These are phyloP conservation scores for Napeogenes inachia DNA, from an alignment of 2,888 invertebrate genomes.

Conservation along the genomic window DNA sequence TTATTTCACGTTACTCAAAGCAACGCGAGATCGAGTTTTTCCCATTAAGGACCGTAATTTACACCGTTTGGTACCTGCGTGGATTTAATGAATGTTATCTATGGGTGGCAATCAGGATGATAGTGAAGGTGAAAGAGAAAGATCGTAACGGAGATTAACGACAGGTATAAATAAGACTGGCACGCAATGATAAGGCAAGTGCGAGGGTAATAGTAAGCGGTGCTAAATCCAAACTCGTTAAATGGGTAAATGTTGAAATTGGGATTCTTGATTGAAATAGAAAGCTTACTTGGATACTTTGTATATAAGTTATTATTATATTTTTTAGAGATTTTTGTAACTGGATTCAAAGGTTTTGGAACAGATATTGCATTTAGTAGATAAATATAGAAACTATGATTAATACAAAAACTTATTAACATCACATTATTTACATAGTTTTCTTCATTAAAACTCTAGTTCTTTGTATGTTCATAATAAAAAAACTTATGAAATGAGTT, in stretches of 20 bases:
- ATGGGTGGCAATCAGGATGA: conserved; percentile 28
- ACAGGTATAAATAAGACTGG: conserved; percentile 28
- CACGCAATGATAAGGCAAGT: conserved; percentile 23
- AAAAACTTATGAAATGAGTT: not conserved
- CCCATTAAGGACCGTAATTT: conserved; percentile 20
- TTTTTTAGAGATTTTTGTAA: no score
- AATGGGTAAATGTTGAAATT: conserved; percentile 18
- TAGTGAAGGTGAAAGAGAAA: conserved; percentile 29
- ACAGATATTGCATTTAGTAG: no score
- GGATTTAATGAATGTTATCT: conserved; percentile 29
- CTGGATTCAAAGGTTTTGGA: no score
- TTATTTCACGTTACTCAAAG: conserved; percentile 1
- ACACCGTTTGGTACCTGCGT: conserved; percentile 24
- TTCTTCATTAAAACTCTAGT: no score
- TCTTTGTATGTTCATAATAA: no score
- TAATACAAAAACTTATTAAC: no score
- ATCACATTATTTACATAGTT: no score
- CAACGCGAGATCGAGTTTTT: conserved; percentile 15
- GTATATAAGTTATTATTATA: no score
- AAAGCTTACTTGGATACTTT: no score
- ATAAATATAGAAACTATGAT: no score
- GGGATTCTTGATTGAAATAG: not conserved
- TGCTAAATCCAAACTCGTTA: conserved; percentile 19
- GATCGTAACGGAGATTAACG: conserved; percentile 31
- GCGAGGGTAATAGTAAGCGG: conserved; percentile 13